Evolutionary conservation across 2,797 vertebrate species (phyloP).

Genomic region (Micromesistius poutassou): DNA sequence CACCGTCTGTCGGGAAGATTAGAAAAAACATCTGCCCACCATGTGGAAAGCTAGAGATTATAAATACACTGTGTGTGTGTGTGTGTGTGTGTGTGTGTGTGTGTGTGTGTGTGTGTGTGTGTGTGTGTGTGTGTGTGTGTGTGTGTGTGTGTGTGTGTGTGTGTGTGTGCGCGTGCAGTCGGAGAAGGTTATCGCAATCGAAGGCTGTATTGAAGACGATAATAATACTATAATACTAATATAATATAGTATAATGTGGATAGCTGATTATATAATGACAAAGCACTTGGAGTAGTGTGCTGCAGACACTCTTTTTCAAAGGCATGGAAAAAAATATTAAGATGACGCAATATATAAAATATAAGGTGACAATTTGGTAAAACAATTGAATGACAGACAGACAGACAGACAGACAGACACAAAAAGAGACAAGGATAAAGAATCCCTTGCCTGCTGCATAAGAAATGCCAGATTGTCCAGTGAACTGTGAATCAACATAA

Average conservation of each 20-base stretch:
- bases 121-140: background rate
- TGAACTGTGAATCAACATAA: background rate
- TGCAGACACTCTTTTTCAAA: background rate
- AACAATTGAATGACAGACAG: background rate
- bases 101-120: conserved; percentile 22
- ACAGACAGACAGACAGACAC: background rate
- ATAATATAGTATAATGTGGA: background rate
- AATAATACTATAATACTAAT: background rate
- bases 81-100: conserved; percentile 22
- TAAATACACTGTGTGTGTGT: conserved; percentile 51
- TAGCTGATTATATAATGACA: background rate
- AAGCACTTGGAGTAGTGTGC: background rate
- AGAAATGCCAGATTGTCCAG: conserved; percentile 17
- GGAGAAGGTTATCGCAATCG: background rate
- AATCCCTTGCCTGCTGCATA: conserved; percentile 21
- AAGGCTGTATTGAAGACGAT: background rate
- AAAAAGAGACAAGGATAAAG: conserved; percentile 16
- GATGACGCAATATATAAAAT: background rate
- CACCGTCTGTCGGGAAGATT: conserved; percentile 65
- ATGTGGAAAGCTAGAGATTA: conserved; percentile 59
- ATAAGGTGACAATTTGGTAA: background rate
- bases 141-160: background rate
- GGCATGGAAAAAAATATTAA: background rate
- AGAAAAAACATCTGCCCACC: conserved; percentile 66
- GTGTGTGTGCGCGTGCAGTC: background rate